Percentiles rank a stretch among this genome's conserved stretches.
Conservation (phyloP, 1,140 invertebrate species). For the Grapholita molesta region DNA sequence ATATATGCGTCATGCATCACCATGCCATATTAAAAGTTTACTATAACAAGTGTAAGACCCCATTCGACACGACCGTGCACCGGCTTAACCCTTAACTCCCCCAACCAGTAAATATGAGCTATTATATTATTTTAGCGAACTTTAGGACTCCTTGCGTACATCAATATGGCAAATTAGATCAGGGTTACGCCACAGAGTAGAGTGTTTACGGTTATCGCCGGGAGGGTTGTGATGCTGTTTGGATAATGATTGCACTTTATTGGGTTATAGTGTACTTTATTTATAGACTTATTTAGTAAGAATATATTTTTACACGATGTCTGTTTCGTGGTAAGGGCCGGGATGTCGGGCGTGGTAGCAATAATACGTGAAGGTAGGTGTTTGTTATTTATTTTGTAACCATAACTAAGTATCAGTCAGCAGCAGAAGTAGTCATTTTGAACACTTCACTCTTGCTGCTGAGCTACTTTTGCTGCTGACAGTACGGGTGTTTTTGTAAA, state of each 20-base stretch:
- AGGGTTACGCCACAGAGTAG: conserved; percentile 4
- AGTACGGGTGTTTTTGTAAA: no score
- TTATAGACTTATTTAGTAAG: background rate
- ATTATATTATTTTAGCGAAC: background rate
- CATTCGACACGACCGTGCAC: background rate
- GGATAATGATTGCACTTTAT: background rate
- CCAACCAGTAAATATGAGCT: background rate
- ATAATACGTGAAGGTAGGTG: no score
- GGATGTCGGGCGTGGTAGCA: background rate
- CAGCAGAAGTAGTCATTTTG: no score
- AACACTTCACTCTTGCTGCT: no score
- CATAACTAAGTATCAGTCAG: no score
- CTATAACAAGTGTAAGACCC: no score
- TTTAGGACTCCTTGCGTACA: background rate
- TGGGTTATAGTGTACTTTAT: background rate
- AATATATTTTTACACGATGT: background rate
- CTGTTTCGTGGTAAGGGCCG: background rate
- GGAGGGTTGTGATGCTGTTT: background rate
- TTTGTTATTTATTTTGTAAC: no score
- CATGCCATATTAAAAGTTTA: no score
- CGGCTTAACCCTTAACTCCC: background rate
- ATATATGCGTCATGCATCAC: no score
- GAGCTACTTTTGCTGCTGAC: no score
- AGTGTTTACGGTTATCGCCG: conserved; percentile 6
- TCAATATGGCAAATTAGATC: conserved; percentile 12